Evolutionary conservation across 2,797 vertebrate genomes (phyloP).

Genomic region (Fringilla coelebs): DNA sequence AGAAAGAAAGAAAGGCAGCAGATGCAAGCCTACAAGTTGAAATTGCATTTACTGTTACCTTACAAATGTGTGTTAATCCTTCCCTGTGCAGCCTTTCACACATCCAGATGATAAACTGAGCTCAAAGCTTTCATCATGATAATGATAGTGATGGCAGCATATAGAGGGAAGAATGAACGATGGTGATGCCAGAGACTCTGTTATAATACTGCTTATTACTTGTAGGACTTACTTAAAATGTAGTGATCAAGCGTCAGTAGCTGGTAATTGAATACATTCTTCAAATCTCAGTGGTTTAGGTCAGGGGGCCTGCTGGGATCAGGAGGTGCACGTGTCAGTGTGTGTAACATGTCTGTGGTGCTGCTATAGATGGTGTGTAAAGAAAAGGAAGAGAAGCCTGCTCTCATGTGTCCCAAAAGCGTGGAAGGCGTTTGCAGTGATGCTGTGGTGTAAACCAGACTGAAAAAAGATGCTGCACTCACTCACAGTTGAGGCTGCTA

Average conservation of each 20-base stretch:
- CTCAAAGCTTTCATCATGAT: neutral
- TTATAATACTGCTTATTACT: neutral
- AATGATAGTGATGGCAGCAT: neutral
- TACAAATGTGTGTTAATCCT: slow-evolving; percentile 10
- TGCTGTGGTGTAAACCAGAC: neutral
- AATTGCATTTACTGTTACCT: slow-evolving; percentile 26
- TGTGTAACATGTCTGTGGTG: neutral
- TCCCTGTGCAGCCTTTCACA: neutral
- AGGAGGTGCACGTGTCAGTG: neutral
- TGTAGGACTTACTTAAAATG: neutral
- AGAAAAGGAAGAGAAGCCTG: neutral
- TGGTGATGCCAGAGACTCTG: neutral
- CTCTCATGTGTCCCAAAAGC: neutral
- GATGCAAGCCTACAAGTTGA: neutral
- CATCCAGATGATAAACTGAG: neutral
- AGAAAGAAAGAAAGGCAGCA: slow-evolving; percentile 16
- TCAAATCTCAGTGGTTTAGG: neutral
- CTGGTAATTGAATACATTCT: neutral
- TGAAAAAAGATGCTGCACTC: slow-evolving; percentile 1
- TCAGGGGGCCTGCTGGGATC: neutral
- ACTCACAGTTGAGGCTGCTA: slow-evolving; percentile 38
- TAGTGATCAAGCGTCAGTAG: neutral
- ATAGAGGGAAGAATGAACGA: neutral
- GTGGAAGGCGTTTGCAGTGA: neutral
- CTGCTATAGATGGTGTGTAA: neutral